phyloP scores from a whole-genome alignment of 2,888 invertebrate species.

The Harmothoe impar region DNA sequence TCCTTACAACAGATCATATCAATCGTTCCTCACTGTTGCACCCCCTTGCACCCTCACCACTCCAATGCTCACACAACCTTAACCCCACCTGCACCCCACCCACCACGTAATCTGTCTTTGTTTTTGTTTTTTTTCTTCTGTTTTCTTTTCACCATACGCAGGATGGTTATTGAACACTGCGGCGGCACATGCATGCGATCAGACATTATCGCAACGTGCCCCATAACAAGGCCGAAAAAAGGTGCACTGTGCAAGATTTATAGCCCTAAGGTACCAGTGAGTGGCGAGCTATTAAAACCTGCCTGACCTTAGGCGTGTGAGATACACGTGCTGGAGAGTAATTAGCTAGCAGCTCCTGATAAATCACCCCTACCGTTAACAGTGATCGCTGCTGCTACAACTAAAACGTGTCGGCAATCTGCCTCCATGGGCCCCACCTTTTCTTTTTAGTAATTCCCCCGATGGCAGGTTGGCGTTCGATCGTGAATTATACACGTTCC shows the following conservation, averaged over 20 bases:
- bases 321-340: background rate
- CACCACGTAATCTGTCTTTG: too few relatives aligned
- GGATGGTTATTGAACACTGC: slow-evolving; percentile 21
- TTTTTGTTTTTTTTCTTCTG: too few relatives aligned
- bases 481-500: slow-evolving; percentile 40
- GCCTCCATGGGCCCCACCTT: background rate
- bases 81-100: too few relatives aligned
- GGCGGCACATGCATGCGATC: slow-evolving; percentile 1
- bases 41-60: too few relatives aligned
- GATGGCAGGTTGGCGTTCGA: background rate
- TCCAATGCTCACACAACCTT: too few relatives aligned
- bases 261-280: background rate
- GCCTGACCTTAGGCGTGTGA: background rate
- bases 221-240: background rate
- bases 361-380: background rate
- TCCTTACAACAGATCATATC: too few relatives aligned
- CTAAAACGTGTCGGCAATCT: background rate
- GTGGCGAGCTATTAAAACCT: background rate
- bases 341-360: background rate
- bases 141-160: background rate
- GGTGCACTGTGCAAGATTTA: background rate
- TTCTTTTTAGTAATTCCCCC: background rate
- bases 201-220: background rate
- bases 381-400: background rate
- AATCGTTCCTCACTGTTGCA: too few relatives aligned